Evolutionary conservation across 2,797 vertebrate genomes (phyloP), one percentile per base, ranked within the genome.

Genomic region (Kryptopterus vitreolus): DNA sequence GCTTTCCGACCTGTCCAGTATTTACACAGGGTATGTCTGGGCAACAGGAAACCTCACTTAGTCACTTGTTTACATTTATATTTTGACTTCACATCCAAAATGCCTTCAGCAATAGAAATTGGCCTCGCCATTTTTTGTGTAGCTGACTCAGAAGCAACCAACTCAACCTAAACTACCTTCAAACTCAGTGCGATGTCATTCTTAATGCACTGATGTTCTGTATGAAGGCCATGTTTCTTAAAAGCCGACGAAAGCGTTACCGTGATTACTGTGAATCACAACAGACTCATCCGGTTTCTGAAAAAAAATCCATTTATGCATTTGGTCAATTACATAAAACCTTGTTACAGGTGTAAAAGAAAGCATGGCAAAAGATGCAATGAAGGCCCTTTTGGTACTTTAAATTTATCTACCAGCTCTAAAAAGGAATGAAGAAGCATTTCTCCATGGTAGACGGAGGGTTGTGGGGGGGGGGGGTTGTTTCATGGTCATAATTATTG

Each of bases 401-500:
- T 69, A 24, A 61, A 59, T 55, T 71, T 52, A 18, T 73, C 74
- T 31, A 43, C 20, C 24, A 4, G 61, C 61, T 46, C 81, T 77
- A 62, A 62, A 26, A 43, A 26, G 11, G 52, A 43, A 77, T 48
- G 53, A 76, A 63, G 63, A 76, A 35, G 20, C 33, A 43, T 26
- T 74, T 77, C 55, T 70, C 33, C 48, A 43, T 77, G 62, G 26
- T 8, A 71, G 50, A 71, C 38, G 8, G 68, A 24, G 62, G 48
- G 61, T 63, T 65, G 61, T 71, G n/a, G n/a, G n/a, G n/a, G n/a
- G n/a, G n/a, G n/a, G n/a, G n/a, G n/a, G n/a, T n/a, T n/a, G n/a
- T n/a, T n/a, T 85, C 80, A 74, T 82, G 74, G 77, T 84, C 79
- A n/a, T 65, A 81, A 86, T 85, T 82, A 52, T 18, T 69, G 58